Evolutionary conservation across 2,113 vertebrate species (phyloP), one percentile per base, ranked within the genome.

Genomic region (Montifringilla adamsi): DNA sequence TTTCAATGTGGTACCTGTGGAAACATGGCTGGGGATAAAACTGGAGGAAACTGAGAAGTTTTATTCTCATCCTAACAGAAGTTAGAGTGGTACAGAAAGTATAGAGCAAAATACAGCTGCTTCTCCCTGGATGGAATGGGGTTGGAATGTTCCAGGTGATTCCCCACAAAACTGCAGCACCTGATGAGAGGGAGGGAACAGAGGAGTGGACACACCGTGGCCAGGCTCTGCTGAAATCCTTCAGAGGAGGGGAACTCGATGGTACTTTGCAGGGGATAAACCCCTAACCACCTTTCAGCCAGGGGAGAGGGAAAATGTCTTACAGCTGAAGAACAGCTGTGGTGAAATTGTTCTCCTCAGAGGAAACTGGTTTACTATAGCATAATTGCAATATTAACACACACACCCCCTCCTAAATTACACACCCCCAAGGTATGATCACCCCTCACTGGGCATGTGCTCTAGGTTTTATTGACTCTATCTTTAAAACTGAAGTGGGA

Each of bases 151-250:
- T 28, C 64, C 43, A 22, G 0, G 15, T 7, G 23, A 69, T 28
- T 69, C 35, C 30, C 19, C 12, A 19, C 41, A 60, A 41, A 50
- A 24, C 12, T 19, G 30, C 7, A 19, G 27, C 15, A n/a, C 24
- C 28, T 50, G 19, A 9, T 10, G 5, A 23, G 44, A 69, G 15
- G 23, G 66, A 43, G 19, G 66, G 35, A n/a, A 10, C 35, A 49
- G 53, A 59, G 64, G 15, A n/a, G 30, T 13, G 22, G 28, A 37
- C 11, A 27, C 52, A 39, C 41, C 0, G 0, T 1, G 5, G 18
- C 22, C 35, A 49, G 19, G 53, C 53, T 59, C 53, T 23, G 12
- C 2, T 37, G 55, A 70, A 59, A 50, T 28, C 66, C 24, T 70
- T n/a, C 39, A 41, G 24, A 41, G 30, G 9, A 41, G 30, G 17